Percentiles rank a stretch among this genome's conserved stretches.
These are phyloP conservation scores for Ochotona princeps DNA, from an alignment of 2,113 vertebrate species.

Conservation along the genomic window DNA sequence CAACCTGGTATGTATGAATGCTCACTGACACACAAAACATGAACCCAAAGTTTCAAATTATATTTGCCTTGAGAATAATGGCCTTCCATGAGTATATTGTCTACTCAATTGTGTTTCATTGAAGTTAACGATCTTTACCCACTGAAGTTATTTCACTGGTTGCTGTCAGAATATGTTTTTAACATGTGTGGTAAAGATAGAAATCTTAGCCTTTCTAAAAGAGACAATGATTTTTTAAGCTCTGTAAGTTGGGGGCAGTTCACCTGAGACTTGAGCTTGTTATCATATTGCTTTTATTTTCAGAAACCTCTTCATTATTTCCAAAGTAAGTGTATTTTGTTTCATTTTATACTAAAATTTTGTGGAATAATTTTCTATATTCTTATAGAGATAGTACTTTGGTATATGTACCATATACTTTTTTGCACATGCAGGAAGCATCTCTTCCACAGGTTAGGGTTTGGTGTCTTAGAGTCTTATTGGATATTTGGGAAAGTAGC, in stretches of 20 bases:
- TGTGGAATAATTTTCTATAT: conserved; percentile 4
- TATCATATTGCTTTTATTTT: conserved; percentile 11
- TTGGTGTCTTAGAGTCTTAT: conserved; percentile 27
- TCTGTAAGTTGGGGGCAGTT: neutral
- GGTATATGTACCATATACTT: neutral
- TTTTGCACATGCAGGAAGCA: conserved; percentile 3
- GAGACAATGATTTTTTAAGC: conserved; percentile 4
- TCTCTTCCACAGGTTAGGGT: neutral
- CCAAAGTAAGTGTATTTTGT: neutral
- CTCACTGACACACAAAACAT: neutral
- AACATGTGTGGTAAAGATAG: conserved; percentile 10
- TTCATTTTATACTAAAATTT: conserved; percentile 19
- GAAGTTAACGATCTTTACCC: neutral
- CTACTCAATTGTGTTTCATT: neutral
- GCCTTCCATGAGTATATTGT: neutral
- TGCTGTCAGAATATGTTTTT: conserved; percentile 1
- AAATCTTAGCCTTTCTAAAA: conserved; percentile 28
- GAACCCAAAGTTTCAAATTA: neutral
- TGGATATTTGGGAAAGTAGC: conserved; percentile 11
- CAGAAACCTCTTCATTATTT: neutral
- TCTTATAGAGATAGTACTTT: neutral
- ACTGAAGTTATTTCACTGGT: conserved; percentile 32
- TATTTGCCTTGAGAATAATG: neutral
- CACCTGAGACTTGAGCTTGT: conserved; percentile 3
- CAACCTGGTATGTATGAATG: neutral